Evolutionary conservation across 2,888 invertebrate species (phyloP).

Genomic region (Chaetogeoica ovagalla): DNA sequence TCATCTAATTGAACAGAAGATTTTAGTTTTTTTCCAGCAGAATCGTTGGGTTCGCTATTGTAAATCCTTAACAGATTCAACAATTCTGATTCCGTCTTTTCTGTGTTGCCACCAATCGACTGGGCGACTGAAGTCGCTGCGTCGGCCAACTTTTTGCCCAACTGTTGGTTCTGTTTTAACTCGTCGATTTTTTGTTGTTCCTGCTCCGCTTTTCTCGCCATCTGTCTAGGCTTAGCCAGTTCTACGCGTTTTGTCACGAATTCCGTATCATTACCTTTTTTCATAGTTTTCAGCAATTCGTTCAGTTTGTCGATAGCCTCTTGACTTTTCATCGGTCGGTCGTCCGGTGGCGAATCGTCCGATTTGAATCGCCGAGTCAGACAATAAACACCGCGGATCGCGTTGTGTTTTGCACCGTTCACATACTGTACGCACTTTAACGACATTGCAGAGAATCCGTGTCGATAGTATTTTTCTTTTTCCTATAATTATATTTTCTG

Average conservation of each 20-base stretch:
- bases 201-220: constrained; percentile 4
- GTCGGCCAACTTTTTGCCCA: constrained; percentile 61
- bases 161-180: constrained; percentile 27
- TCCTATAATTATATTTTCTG: not conserved
- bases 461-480: not conserved
- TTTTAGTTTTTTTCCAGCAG: constrained; percentile 42
- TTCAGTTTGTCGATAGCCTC: constrained; percentile 49
- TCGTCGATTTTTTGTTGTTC: constrained; percentile 1
- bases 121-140: constrained; percentile 77
- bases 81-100: constrained; percentile 74
- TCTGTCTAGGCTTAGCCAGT: constrained; percentile 47
- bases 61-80: constrained; percentile 69
- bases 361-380: constrained; percentile 30
- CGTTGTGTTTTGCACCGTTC: constrained; percentile 27
- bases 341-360: not conserved
- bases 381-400: constrained; percentile 45
- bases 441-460: constrained; percentile 7
- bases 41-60: constrained; percentile 56
- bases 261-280: constrained; percentile 21
- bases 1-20: constrained; percentile 64
- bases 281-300: constrained; percentile 41
- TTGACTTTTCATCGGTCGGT: constrained; percentile 9
- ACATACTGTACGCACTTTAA: constrained; percentile 15
- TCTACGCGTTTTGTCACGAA: constrained; percentile 11
- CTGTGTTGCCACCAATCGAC: constrained; percentile 68